Conservation (phyloP, 1,140 invertebrate genomes). For the Tetramorium simillimum region DNA sequence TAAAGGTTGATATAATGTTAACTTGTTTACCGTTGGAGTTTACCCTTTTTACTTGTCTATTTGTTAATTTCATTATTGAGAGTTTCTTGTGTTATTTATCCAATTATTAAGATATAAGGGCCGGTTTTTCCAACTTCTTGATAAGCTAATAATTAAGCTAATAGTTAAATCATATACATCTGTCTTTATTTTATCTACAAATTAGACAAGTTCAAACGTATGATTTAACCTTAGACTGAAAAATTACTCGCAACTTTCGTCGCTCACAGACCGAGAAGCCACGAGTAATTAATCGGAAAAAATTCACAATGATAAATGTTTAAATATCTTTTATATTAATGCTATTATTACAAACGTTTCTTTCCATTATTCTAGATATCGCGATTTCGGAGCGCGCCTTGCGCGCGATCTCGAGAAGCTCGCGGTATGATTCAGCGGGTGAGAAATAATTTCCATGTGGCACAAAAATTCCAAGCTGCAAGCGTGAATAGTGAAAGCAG, state of each 20-base stretch:
- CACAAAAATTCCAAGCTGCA: background rate
- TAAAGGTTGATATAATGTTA: no score
- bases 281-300: background rate
- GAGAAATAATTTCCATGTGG: background rate
- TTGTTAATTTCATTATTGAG: no score
- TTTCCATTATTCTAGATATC: background rate
- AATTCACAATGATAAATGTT: background rate
- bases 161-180: no score
- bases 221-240: no score
- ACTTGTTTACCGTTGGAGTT: no score
- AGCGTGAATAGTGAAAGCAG: slow-evolving; percentile 11
- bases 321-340: background rate
- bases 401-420: background rate
- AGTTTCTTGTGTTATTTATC: no score
- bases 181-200: no score
- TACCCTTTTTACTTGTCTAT: no score
- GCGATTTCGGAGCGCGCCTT: background rate
- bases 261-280: background rate
- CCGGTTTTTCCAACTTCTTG: no score
- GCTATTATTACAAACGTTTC: background rate
- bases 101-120: no score
- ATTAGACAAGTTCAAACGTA: no score
- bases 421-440: background rate
- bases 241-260: background rate
- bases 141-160: no score